Evolutionary conservation across 1,140 invertebrate species (phyloP).

Genomic region (Lanistes nyassanus): DNA sequence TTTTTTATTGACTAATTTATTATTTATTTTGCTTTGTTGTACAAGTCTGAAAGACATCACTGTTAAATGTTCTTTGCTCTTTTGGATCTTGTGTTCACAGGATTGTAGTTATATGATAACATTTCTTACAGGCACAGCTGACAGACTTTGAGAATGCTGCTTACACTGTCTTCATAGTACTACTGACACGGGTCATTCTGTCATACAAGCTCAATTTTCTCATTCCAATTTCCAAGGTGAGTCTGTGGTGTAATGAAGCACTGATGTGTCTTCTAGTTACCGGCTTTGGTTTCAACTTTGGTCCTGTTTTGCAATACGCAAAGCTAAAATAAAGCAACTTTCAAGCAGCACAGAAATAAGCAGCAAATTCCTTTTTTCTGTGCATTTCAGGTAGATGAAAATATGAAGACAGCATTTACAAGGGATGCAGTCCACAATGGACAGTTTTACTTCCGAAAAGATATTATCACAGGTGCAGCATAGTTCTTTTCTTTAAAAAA

Average conservation of each 20-base stretch:
- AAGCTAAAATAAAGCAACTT: too few relatives aligned
- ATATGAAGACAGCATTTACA: slow-evolving; percentile 94
- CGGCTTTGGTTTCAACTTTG: too few relatives aligned
- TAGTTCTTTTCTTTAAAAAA: neutral
- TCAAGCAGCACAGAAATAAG: neutral
- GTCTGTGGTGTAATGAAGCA: neutral
- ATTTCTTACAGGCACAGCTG: slow-evolving; percentile 79
- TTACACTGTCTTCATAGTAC: slow-evolving; percentile 97
- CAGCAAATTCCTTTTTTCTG: slow-evolving; percentile 7
- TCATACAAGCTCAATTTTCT: slow-evolving; percentile 96
- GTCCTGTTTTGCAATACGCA: too few relatives aligned
- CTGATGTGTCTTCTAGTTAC: too few relatives aligned
- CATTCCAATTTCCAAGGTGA: slow-evolving; percentile 96
- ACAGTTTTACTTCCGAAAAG: slow-evolving; percentile 60
- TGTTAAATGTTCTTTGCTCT: too few relatives aligned
- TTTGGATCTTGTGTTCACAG: too few relatives aligned
- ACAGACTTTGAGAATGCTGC: slow-evolving; percentile 99
- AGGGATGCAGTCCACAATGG: slow-evolving; percentile 79
- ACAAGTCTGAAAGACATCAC: too few relatives aligned
- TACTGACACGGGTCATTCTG: slow-evolving; percentile 95
- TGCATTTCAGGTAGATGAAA: slow-evolving; percentile 86
- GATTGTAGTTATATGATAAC: neutral
- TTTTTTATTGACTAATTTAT: too few relatives aligned
- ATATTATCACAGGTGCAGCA: slow-evolving; percentile 54
- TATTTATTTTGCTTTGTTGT: too few relatives aligned